A percentile compares a stretch with the other conserved stretches of the same genome.
phyloP scores from a whole-genome alignment of 2,888 invertebrate species.

The Tachina lurida region DNA sequence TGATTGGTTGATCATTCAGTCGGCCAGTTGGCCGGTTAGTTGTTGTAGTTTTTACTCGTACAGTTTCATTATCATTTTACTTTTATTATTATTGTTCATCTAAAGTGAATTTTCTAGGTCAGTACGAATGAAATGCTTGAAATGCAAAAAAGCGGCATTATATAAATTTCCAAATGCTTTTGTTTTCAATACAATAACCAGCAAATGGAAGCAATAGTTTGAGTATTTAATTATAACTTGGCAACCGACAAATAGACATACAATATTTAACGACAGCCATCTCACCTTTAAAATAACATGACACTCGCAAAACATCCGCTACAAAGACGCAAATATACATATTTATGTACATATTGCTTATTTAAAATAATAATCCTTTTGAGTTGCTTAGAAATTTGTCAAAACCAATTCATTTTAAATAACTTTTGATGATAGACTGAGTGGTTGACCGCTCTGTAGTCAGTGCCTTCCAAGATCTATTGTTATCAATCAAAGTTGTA shows the following conservation, averaged over 20 bases:
- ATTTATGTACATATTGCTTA: not conserved
- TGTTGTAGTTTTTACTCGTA: conserved; percentile 14
- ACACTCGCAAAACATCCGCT: conserved; percentile 51
- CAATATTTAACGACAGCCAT: conserved; percentile 45
- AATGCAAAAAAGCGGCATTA: conserved; percentile 32
- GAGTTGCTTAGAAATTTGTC: not conserved
- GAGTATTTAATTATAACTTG: conserved; percentile 43
- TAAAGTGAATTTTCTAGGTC: conserved; percentile 71
- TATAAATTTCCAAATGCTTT: conserved; percentile 59
- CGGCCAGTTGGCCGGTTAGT: conserved; percentile 11
- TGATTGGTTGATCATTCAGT: conserved; percentile 13
- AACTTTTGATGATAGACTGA: conserved; percentile 8
- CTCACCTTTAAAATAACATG: conserved; percentile 51
- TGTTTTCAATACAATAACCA: conserved; percentile 53
- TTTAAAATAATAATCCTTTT: conserved; percentile 20
- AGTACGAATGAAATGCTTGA: conserved; percentile 42
- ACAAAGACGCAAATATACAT: not conserved
- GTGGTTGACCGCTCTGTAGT: not conserved
- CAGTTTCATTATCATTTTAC: conserved; percentile 66
- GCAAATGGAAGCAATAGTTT: conserved; percentile 16
- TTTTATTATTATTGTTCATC: conserved; percentile 61
- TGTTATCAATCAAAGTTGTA: not conserved
- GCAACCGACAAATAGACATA: conserved; percentile 35
- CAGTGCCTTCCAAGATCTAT: not conserved
- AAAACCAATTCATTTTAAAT: not conserved